Percentiles rank a stretch among this genome's conserved stretches.
Evolutionary conservation across 1,140 invertebrate species (phyloP).

Genomic region (Venturia canescens): DNA sequence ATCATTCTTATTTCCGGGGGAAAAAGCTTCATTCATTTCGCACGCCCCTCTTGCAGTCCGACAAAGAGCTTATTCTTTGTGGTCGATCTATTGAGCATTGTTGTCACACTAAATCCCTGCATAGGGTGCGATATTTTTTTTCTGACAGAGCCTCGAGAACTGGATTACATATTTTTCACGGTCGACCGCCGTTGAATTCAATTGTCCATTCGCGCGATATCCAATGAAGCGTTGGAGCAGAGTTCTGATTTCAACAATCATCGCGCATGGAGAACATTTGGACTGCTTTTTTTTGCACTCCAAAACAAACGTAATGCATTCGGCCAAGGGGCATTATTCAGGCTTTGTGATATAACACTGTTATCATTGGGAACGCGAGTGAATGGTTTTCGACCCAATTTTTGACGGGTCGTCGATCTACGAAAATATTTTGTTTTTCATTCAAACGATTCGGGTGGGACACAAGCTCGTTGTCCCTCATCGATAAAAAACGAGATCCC

Average conservation of each 20-base stretch:
- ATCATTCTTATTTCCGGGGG: not conserved
- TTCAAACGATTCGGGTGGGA: not conserved
- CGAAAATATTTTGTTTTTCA: not conserved
- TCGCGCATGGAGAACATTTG: not conserved
- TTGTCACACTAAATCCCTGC: not conserved
- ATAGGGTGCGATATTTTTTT: not conserved
- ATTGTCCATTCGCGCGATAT: not conserved
- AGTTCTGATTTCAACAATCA: slow-evolving; percentile 7
- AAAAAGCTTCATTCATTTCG: slow-evolving; percentile 9
- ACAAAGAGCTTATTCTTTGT: not conserved
- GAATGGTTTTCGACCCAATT: not conserved
- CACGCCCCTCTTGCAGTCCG: not conserved
- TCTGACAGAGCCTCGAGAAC: not conserved
- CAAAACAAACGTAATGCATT: not conserved
- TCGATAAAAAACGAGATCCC: slow-evolving; percentile 11
- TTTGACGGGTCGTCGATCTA: not conserved
- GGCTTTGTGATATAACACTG: not conserved
- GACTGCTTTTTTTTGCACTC: not conserved
- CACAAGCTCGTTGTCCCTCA: not conserved
- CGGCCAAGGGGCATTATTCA: not conserved
- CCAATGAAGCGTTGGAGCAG: not conserved
- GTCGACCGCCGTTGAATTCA: slow-evolving; percentile 9
- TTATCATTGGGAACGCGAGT: slow-evolving; percentile 20
- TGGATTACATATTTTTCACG: slow-evolving; percentile 13
- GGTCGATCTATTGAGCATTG: not conserved